Evolutionary conservation across 1,140 invertebrate species (phyloP).

Genomic region (Dendrolimus punctatus): DNA sequence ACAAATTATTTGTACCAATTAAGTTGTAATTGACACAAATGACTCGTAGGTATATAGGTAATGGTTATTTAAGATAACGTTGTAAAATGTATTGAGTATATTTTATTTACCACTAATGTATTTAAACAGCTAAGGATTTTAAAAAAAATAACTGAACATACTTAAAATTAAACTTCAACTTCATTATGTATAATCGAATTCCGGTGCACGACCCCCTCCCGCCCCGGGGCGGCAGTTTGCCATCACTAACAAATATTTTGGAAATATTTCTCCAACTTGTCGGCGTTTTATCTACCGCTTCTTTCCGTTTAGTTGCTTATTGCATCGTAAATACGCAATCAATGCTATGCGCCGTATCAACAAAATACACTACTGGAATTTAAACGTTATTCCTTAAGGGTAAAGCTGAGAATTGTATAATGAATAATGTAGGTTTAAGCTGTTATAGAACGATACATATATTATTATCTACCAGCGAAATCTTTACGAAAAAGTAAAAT

Average conservation of each 20-base stretch:
- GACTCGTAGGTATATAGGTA: no score
- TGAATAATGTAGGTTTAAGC: slow-evolving; percentile 5
- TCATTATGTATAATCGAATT: slow-evolving; percentile 24
- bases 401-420: background rate
- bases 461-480: slow-evolving; percentile 63
- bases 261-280: slow-evolving; percentile 71
- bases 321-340: slow-evolving; percentile 16
- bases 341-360: background rate
- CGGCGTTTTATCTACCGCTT: slow-evolving; percentile 66
- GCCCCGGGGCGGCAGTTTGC: slow-evolving; percentile 35
- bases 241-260: slow-evolving; percentile 68
- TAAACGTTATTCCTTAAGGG: slow-evolving; percentile 2
- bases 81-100: no score
- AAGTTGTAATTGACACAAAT: no score
- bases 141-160: no score
- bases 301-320: slow-evolving; percentile 64
- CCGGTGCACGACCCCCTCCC: slow-evolving; percentile 12
- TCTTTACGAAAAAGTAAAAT: slow-evolving; percentile 67
- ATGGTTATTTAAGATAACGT: no score
- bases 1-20: no score
- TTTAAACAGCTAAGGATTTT: no score
- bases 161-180: slow-evolving; percentile 11
- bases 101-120: no score
- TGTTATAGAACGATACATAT: slow-evolving; percentile 9
- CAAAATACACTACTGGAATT: slow-evolving; percentile 3